Conservation (phyloP, 2,113 vertebrate species). For the Sakesphorus luctuosus region DNA sequence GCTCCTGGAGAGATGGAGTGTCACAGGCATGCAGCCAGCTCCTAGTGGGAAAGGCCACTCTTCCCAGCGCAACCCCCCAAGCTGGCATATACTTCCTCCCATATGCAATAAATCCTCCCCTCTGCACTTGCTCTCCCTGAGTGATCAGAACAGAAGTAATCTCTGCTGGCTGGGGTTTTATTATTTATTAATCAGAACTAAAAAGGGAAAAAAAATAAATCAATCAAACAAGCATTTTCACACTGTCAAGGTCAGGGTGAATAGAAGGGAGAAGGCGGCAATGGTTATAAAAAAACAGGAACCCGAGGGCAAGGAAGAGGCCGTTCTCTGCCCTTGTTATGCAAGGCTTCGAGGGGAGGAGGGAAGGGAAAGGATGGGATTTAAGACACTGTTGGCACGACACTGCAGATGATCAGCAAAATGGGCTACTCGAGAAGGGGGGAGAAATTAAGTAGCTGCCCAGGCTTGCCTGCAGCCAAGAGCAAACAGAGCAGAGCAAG, state of each 20-base stretch:
- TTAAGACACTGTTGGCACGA: slow-evolving; percentile 79
- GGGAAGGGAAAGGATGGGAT: slow-evolving; percentile 50
- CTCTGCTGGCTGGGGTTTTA: slow-evolving; percentile 13
- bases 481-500: neutral
- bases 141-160: neutral
- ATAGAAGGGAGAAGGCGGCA: neutral
- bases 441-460: slow-evolving; percentile 19
- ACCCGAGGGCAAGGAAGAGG: slow-evolving; percentile 24
- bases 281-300: slow-evolving; percentile 65
- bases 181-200: slow-evolving; percentile 50
- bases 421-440: neutral
- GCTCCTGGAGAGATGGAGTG: neutral
- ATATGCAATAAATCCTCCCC: neutral
- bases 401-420: slow-evolving; percentile 69
- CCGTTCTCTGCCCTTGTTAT: neutral
- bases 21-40: neutral
- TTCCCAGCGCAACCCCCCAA: neutral
- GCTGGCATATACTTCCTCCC: neutral
- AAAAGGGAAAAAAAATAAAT: neutral
- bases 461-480: slow-evolving; percentile 21
- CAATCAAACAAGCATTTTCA: slow-evolving; percentile 40
- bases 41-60: neutral
- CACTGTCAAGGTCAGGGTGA: slow-evolving; percentile 27
- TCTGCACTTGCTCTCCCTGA: neutral
- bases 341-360: slow-evolving; percentile 53